phyloP scores from a whole-genome alignment of 2,888 invertebrate species.

The Perizoma flavofasciatum region DNA sequence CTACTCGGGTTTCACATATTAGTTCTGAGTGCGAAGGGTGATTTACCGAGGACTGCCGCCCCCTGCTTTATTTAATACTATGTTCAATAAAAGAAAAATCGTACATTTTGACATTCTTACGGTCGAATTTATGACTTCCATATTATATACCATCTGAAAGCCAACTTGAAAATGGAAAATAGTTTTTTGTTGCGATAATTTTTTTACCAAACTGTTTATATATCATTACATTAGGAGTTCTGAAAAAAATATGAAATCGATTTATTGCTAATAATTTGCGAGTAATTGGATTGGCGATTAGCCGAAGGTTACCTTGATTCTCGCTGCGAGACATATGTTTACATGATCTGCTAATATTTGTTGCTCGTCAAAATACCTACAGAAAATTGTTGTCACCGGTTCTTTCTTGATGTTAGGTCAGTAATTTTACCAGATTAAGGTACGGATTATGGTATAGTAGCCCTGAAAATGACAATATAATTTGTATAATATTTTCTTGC shows the following conservation, averaged over 20 bases:
- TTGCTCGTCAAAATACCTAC: too few species aligned
- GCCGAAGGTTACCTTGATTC: too few species aligned
- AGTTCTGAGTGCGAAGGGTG: constrained; percentile 55
- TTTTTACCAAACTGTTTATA: too few species aligned
- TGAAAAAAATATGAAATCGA: constrained; percentile 1
- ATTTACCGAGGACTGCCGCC: constrained; percentile 67
- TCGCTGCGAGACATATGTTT: too few species aligned
- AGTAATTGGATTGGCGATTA: too few species aligned
- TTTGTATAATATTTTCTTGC: too few species aligned
- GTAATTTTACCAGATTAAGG: too few species aligned
- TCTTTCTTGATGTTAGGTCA: too few species aligned
- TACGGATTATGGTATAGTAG: too few species aligned
- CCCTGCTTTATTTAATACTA: constrained; percentile 74
- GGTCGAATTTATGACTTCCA: constrained; percentile 71
- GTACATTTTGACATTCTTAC: constrained; percentile 72
- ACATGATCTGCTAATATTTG: too few species aligned
- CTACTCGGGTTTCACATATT: constrained; percentile 53
- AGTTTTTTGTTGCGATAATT: background rate
- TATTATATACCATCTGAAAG: constrained; percentile 62
- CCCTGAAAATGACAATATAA: too few species aligned
- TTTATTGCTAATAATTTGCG: background rate
- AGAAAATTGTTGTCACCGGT: too few species aligned
- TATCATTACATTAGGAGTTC: constrained; percentile 2
- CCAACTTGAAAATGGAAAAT: constrained; percentile 61
- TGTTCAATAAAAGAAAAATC: constrained; percentile 75